Percentiles rank a stretch among this genome's conserved stretches.
These are phyloP conservation scores for Petroica traversi DNA, from an alignment of 2,113 vertebrate genomes.

Conservation along the genomic window DNA sequence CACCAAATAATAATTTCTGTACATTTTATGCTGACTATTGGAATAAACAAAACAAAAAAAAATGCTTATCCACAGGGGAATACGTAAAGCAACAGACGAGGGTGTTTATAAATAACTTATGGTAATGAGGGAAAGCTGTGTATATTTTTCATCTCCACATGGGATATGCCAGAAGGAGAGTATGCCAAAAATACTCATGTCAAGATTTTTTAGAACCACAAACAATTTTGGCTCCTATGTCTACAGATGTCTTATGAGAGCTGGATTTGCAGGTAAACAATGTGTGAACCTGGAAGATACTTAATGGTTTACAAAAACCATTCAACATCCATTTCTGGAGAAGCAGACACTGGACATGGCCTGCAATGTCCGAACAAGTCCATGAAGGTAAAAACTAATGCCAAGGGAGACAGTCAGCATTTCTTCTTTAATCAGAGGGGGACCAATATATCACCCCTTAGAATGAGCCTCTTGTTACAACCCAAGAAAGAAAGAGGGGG, in stretches of 20 bases:
- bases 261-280: background rate
- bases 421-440: background rate
- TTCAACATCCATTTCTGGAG: background rate
- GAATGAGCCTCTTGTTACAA: background rate
- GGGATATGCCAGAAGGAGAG: background rate
- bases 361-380: background rate
- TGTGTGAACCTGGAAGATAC: background rate
- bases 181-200: background rate
- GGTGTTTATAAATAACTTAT: background rate
- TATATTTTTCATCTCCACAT: background rate
- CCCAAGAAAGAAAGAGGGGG: background rate
- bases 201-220: background rate
- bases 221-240: background rate
- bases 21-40: background rate
- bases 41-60: background rate
- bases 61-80: background rate
- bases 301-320: background rate
- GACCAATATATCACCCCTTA: background rate
- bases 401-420: background rate
- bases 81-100: background rate
- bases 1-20: background rate
- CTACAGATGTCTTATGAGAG: background rate
- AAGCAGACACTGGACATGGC: background rate
- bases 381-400: background rate
- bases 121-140: background rate